phyloP scores from a whole-genome alignment of 2,888 invertebrate species.

The Lucinisca nassula region DNA sequence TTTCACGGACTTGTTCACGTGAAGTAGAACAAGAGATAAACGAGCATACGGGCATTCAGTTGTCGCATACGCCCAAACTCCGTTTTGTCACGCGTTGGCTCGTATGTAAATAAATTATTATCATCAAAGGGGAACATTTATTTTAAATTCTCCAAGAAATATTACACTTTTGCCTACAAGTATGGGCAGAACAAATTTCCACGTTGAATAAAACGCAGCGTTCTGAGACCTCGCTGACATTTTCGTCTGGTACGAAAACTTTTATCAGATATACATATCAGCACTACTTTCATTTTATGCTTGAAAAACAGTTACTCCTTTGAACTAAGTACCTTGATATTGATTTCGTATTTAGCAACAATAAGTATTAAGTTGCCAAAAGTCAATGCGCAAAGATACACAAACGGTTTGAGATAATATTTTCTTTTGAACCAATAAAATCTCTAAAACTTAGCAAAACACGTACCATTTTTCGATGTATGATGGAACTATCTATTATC shows the following conservation, averaged over 20 bases:
- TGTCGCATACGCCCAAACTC: too few species aligned
- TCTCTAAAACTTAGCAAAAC: not conserved
- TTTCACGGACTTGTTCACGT: too few species aligned
- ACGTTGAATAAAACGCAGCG: not conserved
- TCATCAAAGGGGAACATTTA: too few species aligned
- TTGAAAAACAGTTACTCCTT: not conserved
- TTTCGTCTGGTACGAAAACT: not conserved
- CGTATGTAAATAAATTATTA: too few species aligned
- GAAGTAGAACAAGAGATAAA: too few species aligned
- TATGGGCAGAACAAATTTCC: too few species aligned
- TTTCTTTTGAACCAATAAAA: slow-evolving; percentile 11
- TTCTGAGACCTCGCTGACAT: not conserved
- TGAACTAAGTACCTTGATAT: not conserved
- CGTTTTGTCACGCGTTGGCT: too few species aligned
- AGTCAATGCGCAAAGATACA: not conserved
- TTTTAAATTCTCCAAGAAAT: too few species aligned
- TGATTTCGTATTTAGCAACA: slow-evolving; percentile 12
- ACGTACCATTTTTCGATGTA: not conserved
- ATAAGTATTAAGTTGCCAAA: slow-evolving; percentile 1
- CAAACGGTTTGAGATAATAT: not conserved
- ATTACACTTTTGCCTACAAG: too few species aligned
- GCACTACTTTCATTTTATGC: slow-evolving; percentile 2
- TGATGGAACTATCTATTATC: not conserved
- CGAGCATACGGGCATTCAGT: too few species aligned
- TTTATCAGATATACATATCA: not conserved